Evolutionary conservation across 2,797 vertebrate species (phyloP).

Genomic region (Eleutherodactylus coqui): DNA sequence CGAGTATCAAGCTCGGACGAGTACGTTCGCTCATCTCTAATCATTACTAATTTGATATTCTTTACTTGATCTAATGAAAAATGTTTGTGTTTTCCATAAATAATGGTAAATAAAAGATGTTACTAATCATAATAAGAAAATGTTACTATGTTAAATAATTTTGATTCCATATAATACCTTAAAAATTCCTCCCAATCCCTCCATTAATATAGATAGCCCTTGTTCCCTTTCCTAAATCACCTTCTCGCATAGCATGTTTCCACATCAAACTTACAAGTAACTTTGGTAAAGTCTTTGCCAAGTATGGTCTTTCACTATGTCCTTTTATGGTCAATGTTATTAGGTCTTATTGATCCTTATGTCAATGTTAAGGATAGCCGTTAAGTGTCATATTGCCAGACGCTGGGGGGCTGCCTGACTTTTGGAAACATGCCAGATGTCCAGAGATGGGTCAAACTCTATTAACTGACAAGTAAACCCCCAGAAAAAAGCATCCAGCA

Average conservation of each 20-base stretch:
- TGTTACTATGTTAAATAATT: background rate
- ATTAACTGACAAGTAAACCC: slow-evolving; percentile 38
- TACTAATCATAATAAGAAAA: too few species aligned
- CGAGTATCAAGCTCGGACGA: too few species aligned
- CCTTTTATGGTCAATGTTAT: slow-evolving; percentile 60
- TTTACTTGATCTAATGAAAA: too few species aligned
- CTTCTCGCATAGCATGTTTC: slow-evolving; percentile 3
- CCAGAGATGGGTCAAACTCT: slow-evolving; percentile 46
- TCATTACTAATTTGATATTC: background rate
- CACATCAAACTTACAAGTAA: slow-evolving; percentile 10
- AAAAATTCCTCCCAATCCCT: background rate
- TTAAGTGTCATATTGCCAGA: slow-evolving; percentile 60
- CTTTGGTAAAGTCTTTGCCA: slow-evolving; percentile 31
- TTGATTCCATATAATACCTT: background rate
- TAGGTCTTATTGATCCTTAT: slow-evolving; percentile 55
- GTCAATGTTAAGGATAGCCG: slow-evolving; percentile 39
- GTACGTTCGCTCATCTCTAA: too few species aligned
- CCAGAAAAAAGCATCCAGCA: slow-evolving; percentile 39
- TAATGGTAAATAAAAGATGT: background rate
- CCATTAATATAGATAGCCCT: background rate
- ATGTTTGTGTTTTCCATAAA: background rate
- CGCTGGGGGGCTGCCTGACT: slow-evolving; percentile 55
- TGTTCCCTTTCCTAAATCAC: slow-evolving; percentile 19
- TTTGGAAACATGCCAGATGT: slow-evolving; percentile 55
- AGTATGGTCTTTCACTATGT: slow-evolving; percentile 42